These are phyloP conservation scores for Sebastes diaconus DNA, from an alignment of 2,797 vertebrate species.

Conservation along the genomic window DNA sequence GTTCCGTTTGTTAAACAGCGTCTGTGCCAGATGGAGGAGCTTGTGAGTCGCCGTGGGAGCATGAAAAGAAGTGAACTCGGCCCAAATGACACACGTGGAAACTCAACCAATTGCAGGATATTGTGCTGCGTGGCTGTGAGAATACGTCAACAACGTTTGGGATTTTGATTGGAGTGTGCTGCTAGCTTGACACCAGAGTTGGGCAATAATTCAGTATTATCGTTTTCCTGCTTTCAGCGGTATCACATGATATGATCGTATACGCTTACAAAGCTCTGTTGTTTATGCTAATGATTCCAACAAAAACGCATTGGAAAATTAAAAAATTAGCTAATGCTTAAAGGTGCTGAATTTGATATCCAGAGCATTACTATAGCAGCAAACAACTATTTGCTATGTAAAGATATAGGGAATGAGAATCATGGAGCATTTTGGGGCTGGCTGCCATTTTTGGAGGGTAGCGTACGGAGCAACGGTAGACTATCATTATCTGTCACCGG, in stretches of 20 bases:
- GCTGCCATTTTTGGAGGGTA: too few relatives aligned
- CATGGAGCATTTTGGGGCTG: too few relatives aligned
- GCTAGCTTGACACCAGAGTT: not conserved
- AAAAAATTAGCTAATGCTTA: not conserved
- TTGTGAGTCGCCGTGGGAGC: constrained; percentile 18
- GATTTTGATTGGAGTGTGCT: not conserved
- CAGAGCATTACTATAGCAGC: not conserved
- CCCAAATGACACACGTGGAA: constrained; percentile 5
- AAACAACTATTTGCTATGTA: not conserved
- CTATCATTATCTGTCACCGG: too few relatives aligned
- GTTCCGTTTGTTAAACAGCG: constrained; percentile 17
- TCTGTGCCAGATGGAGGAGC: constrained; percentile 40
- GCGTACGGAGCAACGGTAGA: too few relatives aligned
- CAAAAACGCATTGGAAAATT: not conserved
- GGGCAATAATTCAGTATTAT: not conserved
- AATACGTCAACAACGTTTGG: not conserved
- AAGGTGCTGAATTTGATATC: not conserved
- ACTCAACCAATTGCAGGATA: not conserved
- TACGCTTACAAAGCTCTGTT: not conserved
- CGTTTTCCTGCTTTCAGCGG: not conserved
- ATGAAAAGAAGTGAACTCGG: constrained; percentile 9
- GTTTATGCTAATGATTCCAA: not conserved
- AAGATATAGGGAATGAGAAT: not conserved
- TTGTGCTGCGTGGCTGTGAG: not conserved
- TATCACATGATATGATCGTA: not conserved